phyloP scores from a whole-genome alignment of 37 sponge, comb jelly and placozoan species.

The Ephydatia muelleri region DNA sequence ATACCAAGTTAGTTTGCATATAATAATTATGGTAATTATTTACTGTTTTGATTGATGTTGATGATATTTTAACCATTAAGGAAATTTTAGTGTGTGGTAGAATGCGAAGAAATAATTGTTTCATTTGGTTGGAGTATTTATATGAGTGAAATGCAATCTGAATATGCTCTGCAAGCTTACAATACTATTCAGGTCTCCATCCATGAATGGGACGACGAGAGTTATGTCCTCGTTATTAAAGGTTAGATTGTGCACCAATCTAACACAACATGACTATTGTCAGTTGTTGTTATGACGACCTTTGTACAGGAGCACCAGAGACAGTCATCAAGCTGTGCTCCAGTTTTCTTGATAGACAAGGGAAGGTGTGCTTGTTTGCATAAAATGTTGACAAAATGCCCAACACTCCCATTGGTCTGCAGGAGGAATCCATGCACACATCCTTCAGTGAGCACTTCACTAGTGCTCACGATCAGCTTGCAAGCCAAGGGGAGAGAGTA shows the following conservation, averaged over 20 bases:
- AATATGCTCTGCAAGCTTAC: neutral
- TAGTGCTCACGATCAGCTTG: conserved; percentile 75
- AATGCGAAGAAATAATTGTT: no score
- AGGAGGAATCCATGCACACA: conserved; percentile 38
- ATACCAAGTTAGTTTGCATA: conserved; percentile 51
- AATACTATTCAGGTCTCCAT: conserved; percentile 76
- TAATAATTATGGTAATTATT: no score
- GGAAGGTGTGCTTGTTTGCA: conserved; percentile 35
- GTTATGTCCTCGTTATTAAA: conserved; percentile 90
- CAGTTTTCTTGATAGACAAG: conserved; percentile 47
- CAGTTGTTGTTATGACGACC: neutral
- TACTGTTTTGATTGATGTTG: no score
- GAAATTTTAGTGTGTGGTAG: no score
- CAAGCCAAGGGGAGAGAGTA: conserved; percentile 96
- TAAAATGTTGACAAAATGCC: no score
- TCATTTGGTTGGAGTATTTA: no score
- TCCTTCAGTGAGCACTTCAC: conserved; percentile 63
- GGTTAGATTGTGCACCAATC: conserved; percentile 30
- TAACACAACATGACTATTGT: neutral
- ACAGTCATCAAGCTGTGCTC: conserved; percentile 83
- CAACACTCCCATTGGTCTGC: neutral
- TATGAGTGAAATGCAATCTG: no score
- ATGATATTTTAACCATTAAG: no score
- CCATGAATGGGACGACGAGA: conserved; percentile 70
- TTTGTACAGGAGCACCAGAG: conserved; percentile 81